Percentiles rank a stretch among this genome's conserved stretches.
phyloP scores from a whole-genome alignment of 2,888 invertebrate genomes.

The Cinara cedri region DNA sequence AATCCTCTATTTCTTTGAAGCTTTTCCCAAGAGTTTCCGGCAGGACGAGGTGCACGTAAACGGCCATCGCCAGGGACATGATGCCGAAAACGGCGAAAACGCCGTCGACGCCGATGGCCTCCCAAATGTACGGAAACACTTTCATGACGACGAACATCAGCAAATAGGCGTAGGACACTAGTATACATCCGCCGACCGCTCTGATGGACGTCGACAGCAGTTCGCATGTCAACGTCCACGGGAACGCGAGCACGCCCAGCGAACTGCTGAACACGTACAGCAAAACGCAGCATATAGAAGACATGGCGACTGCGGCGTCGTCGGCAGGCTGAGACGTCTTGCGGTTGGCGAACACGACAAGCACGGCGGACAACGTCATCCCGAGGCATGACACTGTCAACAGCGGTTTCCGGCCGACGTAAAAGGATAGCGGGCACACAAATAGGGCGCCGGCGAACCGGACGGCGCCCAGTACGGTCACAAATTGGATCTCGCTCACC shows the following conservation, averaged over 20 bases:
- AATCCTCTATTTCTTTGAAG: constrained; percentile 66
- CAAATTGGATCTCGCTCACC: background rate
- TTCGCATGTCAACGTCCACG: constrained; percentile 69
- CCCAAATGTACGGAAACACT: constrained; percentile 65
- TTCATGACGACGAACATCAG: constrained; percentile 68
- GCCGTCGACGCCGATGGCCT: constrained; percentile 63
- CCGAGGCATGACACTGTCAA: constrained; percentile 66
- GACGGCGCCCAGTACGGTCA: constrained; percentile 64
- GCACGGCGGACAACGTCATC: constrained; percentile 63
- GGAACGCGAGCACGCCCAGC: constrained; percentile 67
- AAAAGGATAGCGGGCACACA: constrained; percentile 65
- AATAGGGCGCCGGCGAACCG: constrained; percentile 66
- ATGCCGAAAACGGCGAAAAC: constrained; percentile 66
- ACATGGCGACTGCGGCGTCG: background rate
- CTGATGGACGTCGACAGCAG: constrained; percentile 66
- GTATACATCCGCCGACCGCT: constrained; percentile 66
- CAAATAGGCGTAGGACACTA: constrained; percentile 67
- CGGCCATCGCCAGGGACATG: constrained; percentile 64
- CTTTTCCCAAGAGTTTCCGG: constrained; percentile 69
- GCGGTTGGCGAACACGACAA: background rate
- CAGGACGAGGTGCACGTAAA: constrained; percentile 65
- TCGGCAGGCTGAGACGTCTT: background rate
- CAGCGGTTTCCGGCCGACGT: constrained; percentile 65
- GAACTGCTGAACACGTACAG: constrained; percentile 44
- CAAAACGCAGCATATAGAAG: constrained; percentile 32